Base-by-base conservation (phyloP, 2,888 invertebrate genomes). In the Drymonia ruficornis region DNA sequence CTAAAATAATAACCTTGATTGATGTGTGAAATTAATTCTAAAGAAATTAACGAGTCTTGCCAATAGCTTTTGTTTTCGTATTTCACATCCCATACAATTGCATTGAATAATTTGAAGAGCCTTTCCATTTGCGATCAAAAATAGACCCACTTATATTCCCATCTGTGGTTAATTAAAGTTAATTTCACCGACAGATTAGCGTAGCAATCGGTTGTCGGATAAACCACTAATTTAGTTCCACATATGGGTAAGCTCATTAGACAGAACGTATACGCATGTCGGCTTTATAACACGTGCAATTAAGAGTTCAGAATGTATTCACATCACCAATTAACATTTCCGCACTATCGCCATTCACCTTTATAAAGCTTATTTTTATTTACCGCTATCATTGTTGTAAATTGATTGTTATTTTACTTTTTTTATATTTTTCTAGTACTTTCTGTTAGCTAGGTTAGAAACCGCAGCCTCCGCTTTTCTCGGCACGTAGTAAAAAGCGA, bases 41-140 rank as follows among this genome's bases (percentile, higher is more conserved):
- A 67, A 67, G 60, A 44, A 64, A 67, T 67, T 66, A 62, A 56
- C 60, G 59, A 42, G 54, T 71, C 61, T 70, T 63, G 65, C 65
- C 71, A 71, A 65, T 70, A 70, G 62, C 55, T 78, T 78, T 84
- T 82, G 78, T 83, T 81, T 77, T 74, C 51, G 36, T 67, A 65
- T 75, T 80, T 81, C 81, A 71, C 80, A 77, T 74, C 65, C 60
- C 67, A 75, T 65, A 70, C 68, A 65, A 62, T 67, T 36, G 45
- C 54, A 63, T 64, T 54, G 66, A 67, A 65, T 52, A 34, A 23
- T 40, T 13, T 48, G 8, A 40, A 13, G 12, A 47, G 42, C 1
- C 31, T 15, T 47, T 46, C 23, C 31, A 42, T 49, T 31, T 53
- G 0, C 38, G 52, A 59, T 58, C 50, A 34, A 18, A 29, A 54